These are phyloP conservation scores for Scaptomyza polygonia DNA, from an alignment of 2,888 invertebrate genomes.

Conservation along the genomic window DNA sequence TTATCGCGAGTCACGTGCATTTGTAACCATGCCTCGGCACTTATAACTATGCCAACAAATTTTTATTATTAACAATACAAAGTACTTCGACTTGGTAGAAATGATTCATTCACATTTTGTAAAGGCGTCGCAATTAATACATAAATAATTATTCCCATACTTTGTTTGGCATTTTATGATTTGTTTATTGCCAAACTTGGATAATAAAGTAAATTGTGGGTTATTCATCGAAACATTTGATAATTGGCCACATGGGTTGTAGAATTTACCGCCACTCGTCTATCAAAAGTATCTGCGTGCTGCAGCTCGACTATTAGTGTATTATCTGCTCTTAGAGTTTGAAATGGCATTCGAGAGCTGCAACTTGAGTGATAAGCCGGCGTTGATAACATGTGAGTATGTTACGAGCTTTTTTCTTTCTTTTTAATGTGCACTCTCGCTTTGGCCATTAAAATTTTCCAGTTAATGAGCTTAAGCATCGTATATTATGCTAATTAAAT, in stretches of 20 bases:
- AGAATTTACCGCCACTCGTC: constrained; percentile 11
- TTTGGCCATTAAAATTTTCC: constrained; percentile 55
- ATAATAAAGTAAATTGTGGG: not conserved
- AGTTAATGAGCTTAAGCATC: constrained; percentile 64
- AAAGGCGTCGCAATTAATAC: constrained; percentile 30
- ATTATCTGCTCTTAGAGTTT: constrained; percentile 39
- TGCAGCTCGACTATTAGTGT: constrained; percentile 24
- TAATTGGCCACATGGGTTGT: constrained; percentile 26
- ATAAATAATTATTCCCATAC: constrained; percentile 1
- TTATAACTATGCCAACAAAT: not conserved
- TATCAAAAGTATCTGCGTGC: constrained; percentile 4
- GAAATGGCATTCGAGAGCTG: constrained; percentile 19
- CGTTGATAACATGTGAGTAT: constrained; percentile 43
- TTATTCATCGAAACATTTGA: constrained; percentile 23
- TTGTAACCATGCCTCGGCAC: constrained; percentile 22
- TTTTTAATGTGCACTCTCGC: not conserved
- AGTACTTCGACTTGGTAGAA: not conserved
- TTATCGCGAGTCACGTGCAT: constrained; percentile 66
- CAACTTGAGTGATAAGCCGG: constrained; percentile 65
- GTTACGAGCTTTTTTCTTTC: constrained; percentile 26
- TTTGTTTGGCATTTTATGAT: constrained; percentile 34
- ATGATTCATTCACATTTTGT: constrained; percentile 49
- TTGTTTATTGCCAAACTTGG: constrained; percentile 16
- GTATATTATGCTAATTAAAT: constrained; percentile 72
- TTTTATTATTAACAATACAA: not conserved